Conservation (phyloP, 2,888 invertebrate species). For the Heliconius sara region DNA sequence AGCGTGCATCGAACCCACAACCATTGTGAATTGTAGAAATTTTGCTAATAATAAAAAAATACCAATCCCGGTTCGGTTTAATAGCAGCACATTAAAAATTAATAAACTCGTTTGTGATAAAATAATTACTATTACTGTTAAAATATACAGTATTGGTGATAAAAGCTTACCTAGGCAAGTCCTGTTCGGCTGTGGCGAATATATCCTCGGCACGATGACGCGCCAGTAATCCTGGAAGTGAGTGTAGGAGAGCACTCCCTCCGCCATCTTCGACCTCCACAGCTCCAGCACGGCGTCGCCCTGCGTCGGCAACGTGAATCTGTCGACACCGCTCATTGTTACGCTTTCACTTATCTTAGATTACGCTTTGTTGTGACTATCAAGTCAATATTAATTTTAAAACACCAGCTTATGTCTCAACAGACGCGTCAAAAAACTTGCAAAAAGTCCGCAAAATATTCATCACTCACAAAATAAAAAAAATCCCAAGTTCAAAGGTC, state of each 20-base stretch:
- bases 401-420: background rate
- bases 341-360: background rate
- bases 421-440: no score
- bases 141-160: background rate
- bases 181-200: conserved; percentile 87
- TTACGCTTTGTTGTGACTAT: no score
- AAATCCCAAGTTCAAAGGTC: background rate
- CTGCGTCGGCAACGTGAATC: conserved; percentile 71
- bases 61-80: background rate
- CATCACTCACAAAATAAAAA: background rate
- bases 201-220: conserved; percentile 88
- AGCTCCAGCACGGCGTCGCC: conserved; percentile 75
- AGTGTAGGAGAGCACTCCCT: conserved; percentile 82
- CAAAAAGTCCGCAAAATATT: background rate
- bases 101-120: background rate
- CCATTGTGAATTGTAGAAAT: background rate
- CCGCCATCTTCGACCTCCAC: conserved; percentile 86
- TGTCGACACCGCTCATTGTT: conserved; percentile 50
- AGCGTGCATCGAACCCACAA: background rate
- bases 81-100: background rate
- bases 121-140: background rate
- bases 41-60: no score
- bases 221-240: conserved; percentile 90
- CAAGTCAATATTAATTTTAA: background rate
- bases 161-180: conserved; percentile 84